Conservation (phyloP, 2,888 invertebrate species). For the Sussaba pulchella region DNA sequence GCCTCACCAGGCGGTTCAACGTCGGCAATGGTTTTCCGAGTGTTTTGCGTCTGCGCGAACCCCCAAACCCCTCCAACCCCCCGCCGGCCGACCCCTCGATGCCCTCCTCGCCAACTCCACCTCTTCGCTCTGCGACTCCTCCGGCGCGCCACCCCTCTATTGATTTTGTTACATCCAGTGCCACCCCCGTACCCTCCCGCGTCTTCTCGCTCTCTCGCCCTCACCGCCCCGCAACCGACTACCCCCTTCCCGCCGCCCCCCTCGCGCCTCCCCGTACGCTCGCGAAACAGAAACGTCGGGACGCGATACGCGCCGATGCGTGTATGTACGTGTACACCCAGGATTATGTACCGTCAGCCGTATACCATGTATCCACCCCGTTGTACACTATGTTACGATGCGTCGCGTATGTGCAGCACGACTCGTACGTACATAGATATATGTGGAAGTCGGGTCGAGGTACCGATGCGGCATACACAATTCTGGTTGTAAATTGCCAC, state of each 20-base stretch:
- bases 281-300: conserved; percentile 54
- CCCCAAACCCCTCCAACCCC: conserved; percentile 85
- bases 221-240: conserved; percentile 26
- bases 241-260: conserved; percentile 46
- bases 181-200: conserved; percentile 74
- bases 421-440: background rate
- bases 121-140: conserved; percentile 76
- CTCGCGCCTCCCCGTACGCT: conserved; percentile 12
- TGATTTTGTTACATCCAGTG: conserved; percentile 84
- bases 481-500: conserved; percentile 56
- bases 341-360: conserved; percentile 30
- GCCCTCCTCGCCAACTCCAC: conserved; percentile 60
- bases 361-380: conserved; percentile 9
- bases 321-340: conserved; percentile 32
- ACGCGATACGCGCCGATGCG: conserved; percentile 59
- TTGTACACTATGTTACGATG: background rate
- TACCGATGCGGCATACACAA: conserved; percentile 47
- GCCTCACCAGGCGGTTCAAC: conserved; percentile 83
- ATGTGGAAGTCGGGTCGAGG: background rate
- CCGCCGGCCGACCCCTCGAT: conserved; percentile 42
- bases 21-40: conserved; percentile 80
- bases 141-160: conserved; percentile 84
- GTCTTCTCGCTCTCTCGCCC: conserved; percentile 61
- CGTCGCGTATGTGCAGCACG: conserved; percentile 19
- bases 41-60: conserved; percentile 77